Percentiles rank a stretch among this genome's conserved stretches.
Conservation (phyloP, 2,797 vertebrate species). For the Orientallactaga sibirica region DNA sequence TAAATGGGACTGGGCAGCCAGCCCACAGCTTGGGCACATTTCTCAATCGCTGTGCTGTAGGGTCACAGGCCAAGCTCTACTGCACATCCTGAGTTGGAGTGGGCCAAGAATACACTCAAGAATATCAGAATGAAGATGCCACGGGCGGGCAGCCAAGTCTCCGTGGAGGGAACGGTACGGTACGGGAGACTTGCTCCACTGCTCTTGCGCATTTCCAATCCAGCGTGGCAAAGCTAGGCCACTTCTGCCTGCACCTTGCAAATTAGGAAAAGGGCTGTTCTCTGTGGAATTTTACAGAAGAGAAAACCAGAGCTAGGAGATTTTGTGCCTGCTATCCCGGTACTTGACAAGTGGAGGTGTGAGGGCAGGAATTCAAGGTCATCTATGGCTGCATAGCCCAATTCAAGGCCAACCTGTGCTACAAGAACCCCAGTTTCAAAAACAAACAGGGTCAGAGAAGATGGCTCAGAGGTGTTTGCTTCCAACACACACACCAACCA, state of each 20-base stretch:
- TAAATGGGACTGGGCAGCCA: slow-evolving; percentile 60
- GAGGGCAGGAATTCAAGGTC: neutral
- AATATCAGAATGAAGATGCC: slow-evolving; percentile 17
- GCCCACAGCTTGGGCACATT: slow-evolving; percentile 21
- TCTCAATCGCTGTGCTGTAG: slow-evolving; percentile 59
- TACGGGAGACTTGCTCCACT: neutral
- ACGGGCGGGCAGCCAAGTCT: slow-evolving; percentile 57
- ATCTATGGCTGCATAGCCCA: neutral
- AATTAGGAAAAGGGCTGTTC: neutral
- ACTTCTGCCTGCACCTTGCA: neutral
- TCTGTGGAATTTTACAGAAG: neutral
- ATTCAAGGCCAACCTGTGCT: neutral
- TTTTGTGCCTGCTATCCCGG: neutral
- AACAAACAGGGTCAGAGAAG: no score
- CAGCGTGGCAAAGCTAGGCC: neutral
- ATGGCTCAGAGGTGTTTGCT: no score
- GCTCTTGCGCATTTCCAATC: neutral
- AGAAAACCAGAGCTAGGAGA: neutral
- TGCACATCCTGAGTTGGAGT: slow-evolving; percentile 17
- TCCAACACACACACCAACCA: no score
- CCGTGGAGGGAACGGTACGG: neutral
- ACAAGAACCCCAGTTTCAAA: no score
- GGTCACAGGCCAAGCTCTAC: slow-evolving; percentile 57
- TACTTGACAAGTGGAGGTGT: no score
- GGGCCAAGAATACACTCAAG: slow-evolving; percentile 50